These are phyloP conservation scores for Congeria kusceri DNA, from an alignment of 2,888 invertebrate genomes.

Conservation along the genomic window DNA sequence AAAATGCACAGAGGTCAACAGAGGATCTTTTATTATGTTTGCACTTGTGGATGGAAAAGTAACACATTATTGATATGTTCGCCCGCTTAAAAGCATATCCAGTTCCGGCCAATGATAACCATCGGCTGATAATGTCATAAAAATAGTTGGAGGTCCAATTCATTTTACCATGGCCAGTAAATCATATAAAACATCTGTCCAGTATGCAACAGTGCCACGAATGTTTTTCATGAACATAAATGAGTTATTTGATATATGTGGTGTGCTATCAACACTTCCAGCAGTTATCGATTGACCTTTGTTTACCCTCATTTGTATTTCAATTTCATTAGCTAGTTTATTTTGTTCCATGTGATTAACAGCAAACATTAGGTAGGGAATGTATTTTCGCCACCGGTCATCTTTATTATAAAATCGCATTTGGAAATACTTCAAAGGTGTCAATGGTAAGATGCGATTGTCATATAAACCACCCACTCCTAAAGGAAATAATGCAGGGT, in stretches of 20 bases:
- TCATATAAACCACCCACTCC: constrained; percentile 20
- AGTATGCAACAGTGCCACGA: constrained; percentile 29
- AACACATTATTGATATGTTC: constrained; percentile 10
- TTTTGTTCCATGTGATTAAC: constrained; percentile 26
- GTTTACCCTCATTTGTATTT: constrained; percentile 10
- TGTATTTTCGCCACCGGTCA: constrained; percentile 30
- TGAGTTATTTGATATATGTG: constrained; percentile 17
- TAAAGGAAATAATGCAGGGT: constrained; percentile 26
- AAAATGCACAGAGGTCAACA: constrained; percentile 26
- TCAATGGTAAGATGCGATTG: neutral
- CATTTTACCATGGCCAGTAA: constrained; percentile 24
- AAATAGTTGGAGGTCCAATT: constrained; percentile 16
- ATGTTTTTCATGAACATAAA: constrained; percentile 37
- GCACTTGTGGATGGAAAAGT: constrained; percentile 8
- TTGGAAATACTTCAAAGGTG: constrained; percentile 12
- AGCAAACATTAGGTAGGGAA: constrained; percentile 37
- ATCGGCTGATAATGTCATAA: constrained; percentile 22
- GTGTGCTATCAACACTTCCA: constrained; percentile 2
- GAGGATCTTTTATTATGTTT: constrained; percentile 27
- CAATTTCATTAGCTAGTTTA: constrained; percentile 1
- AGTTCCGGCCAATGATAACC: constrained; percentile 30
- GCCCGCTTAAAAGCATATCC: constrained; percentile 13
- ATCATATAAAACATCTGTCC: constrained; percentile 20
- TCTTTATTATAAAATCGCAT: constrained; percentile 10
- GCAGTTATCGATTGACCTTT: constrained; percentile 3